Conservation (phyloP, 2,888 invertebrate genomes). For the Carpatolechia fugitivella region DNA sequence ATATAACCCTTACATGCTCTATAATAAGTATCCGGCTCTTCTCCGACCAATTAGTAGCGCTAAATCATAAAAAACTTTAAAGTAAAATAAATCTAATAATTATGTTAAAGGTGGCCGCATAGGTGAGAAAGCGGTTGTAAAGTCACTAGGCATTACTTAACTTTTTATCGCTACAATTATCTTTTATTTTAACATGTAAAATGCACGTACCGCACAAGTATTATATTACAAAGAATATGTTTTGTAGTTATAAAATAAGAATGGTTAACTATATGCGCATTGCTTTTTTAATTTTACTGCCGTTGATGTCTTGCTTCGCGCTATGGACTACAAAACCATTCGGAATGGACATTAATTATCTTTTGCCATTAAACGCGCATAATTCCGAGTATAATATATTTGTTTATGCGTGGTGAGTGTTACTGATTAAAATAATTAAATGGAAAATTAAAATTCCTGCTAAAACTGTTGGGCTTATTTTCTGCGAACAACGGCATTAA, state of each 20-base stretch:
- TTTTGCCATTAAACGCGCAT: not conserved
- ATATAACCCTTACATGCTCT: too few relatives aligned
- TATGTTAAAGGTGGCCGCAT: constrained; percentile 4
- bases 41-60: not conserved
- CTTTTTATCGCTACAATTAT: constrained; percentile 16
- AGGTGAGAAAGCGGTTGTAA: constrained; percentile 16
- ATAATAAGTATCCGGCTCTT: too few relatives aligned
- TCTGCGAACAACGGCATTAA: too few relatives aligned
- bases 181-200: constrained; percentile 9
- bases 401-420: not conserved
- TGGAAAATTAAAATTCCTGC: too few relatives aligned
- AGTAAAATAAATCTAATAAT: constrained; percentile 8
- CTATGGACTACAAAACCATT: constrained; percentile 4
- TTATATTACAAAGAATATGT: constrained; percentile 10
- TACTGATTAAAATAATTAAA: too few relatives aligned
- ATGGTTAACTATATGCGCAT: constrained; percentile 1
- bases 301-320: not conserved
- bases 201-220: constrained; percentile 9
- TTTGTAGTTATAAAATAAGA: constrained; percentile 5
- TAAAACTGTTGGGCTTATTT: too few relatives aligned
- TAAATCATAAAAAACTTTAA: not conserved
- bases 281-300: constrained; percentile 3
- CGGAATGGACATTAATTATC: constrained; percentile 14
- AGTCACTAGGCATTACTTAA: constrained; percentile 8
- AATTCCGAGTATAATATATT: not conserved